A percentile compares a stretch with the other conserved stretches of the same genome.
phyloP scores from a whole-genome alignment of 2,797 vertebrate species.

The Mallotus villosus region DNA sequence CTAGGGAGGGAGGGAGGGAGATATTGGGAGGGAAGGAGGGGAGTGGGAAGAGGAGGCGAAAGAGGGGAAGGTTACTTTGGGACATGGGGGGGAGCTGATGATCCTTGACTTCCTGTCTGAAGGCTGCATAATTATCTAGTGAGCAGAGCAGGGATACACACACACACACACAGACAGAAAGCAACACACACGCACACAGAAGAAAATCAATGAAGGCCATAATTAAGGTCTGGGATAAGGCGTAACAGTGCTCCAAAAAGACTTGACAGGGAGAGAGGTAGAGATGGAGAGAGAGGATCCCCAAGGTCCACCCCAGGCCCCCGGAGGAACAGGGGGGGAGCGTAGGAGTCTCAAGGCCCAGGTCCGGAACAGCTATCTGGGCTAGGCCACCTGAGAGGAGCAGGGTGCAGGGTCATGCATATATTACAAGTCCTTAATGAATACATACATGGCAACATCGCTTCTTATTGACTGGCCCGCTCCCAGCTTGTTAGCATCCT shows the following conservation, averaged over 20 bases:
- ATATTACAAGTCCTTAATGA: constrained; percentile 34
- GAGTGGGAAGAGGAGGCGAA: not conserved
- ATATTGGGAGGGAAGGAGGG: not conserved
- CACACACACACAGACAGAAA: not conserved
- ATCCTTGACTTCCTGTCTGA: constrained; percentile 16
- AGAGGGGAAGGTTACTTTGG: not conserved
- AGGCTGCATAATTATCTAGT: constrained; percentile 29
- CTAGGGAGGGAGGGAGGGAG: not conserved
- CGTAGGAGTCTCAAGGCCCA: constrained; percentile 36
- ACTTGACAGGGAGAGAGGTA: constrained; percentile 8
- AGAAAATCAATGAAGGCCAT: constrained; percentile 47
- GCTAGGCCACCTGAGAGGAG: constrained; percentile 18
- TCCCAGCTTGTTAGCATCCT: not conserved
- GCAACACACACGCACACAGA: not conserved
- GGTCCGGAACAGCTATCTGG: constrained; percentile 35
- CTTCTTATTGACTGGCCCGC: not conserved
- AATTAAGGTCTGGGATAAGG: constrained; percentile 43
- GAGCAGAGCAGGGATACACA: constrained; percentile 13
- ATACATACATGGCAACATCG: not conserved
- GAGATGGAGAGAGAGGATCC: constrained; percentile 18
- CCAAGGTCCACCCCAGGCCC: constrained; percentile 20
- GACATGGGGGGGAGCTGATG: constrained; percentile 12
- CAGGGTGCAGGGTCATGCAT: constrained; percentile 26
- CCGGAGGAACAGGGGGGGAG: constrained; percentile 18
- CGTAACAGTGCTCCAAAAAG: not conserved